phyloP scores from a whole-genome alignment of 2,113 vertebrate genomes.

The Okapia johnstoni region DNA sequence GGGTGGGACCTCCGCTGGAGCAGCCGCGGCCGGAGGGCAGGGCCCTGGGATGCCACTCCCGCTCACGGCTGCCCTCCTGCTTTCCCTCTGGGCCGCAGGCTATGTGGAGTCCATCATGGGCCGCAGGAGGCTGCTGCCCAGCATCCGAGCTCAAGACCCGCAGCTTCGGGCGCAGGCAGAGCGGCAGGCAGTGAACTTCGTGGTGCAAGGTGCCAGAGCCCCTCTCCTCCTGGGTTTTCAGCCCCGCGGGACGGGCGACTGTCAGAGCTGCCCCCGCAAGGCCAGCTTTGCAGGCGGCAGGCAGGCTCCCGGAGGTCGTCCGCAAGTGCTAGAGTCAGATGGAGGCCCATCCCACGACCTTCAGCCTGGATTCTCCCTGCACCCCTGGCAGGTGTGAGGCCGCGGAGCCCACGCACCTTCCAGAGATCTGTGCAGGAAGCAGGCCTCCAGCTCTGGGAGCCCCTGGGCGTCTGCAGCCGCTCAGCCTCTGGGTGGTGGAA shows the following conservation, averaged over 20 bases:
- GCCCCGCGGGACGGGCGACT: fast-evolving
- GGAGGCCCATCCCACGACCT: not conserved
- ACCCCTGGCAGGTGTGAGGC: not conserved
- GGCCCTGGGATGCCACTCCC: fast-evolving
- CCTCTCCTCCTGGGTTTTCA: not conserved
- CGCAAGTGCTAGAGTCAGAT: not conserved
- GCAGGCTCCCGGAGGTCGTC: not conserved
- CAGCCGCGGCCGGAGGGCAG: fast-evolving
- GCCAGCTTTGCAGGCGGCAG: not conserved
- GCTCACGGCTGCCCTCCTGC: fast-evolving
- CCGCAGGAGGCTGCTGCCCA: constrained; percentile 85
- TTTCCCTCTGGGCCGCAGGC: constrained; percentile 75
- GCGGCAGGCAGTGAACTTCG: constrained; percentile 94
- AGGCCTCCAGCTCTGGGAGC: not conserved
- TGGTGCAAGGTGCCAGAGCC: constrained; percentile 88
- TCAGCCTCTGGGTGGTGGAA: not conserved
- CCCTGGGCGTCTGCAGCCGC: fast-evolving
- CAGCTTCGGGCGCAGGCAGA: constrained; percentile 88
- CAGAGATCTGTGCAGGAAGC: fast-evolving
- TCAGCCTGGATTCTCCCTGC: not conserved
- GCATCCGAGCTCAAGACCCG: constrained; percentile 84
- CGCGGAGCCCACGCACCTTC: not conserved
- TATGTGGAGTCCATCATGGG: constrained; percentile 91
- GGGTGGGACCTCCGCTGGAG: not conserved
- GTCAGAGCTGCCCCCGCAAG: fast-evolving